Evolutionary conservation across 2,113 vertebrate genomes (phyloP), one percentile per base, ranked within the genome.

Genomic region (Hoplias malabaricus): DNA sequence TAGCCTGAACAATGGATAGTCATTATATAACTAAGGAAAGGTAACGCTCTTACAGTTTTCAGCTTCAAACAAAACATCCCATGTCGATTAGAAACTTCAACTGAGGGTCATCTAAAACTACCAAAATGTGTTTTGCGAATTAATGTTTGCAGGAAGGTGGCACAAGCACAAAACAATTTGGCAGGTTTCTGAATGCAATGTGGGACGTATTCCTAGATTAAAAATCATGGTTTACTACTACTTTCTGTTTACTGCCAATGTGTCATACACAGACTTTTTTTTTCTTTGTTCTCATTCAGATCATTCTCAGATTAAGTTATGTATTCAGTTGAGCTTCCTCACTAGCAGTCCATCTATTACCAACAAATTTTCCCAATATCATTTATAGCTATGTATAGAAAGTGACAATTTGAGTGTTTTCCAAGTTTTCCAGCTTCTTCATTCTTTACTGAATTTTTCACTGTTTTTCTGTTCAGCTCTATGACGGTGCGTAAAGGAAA

Each of bases 401-500:
- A 8, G 21, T 23, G 53, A 21, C 33, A 16, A 12, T 10, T 14
- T n/a, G n/a, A n/a, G n/a, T n/a, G 31, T 16, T 2, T 36, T 6
- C 19, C n/a, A 8, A 12, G 42, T 23, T 23, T 21, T 23, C 48
- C n/a, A 63, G 59, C 19, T 36, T 63, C 14, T 9, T 19, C 57
- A 21, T 16, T 10, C 8, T 0, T 63, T 34, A 36, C 34, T 36
- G 3, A n/a, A 14, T 57, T 38, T 5, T 40, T 23, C n/a, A n/a
- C n/a, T 62, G 8, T 46, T 11, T 76, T 21, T 71, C 70, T 25
- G 2, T 62, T 33, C 79, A 91, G 91, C 87, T 89, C 89, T 87
- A 90, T 90, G 90, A 90, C 88, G 84, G 86, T 90, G 69, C 87
- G 82, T 81, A 84, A 88, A 75, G 88, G 87, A 80, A 91, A 90